phyloP scores from a whole-genome alignment of 2,888 invertebrate genomes.

The Metacarcinus magister region DNA sequence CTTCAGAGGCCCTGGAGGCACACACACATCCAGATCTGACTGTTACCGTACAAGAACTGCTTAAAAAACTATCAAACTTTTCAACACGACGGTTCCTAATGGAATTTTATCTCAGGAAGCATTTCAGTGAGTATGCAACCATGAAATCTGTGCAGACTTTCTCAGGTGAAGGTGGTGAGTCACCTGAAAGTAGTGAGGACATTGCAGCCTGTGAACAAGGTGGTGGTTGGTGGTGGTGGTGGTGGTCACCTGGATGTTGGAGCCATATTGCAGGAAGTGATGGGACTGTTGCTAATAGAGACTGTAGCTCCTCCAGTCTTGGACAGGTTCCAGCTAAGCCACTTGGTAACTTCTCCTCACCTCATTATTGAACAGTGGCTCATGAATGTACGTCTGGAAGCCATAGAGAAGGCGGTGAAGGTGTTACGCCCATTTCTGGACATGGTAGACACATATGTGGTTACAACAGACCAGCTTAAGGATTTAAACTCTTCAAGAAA shows the following conservation, averaged over 20 bases:
- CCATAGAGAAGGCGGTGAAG: slow-evolving; percentile 73
- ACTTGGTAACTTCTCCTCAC: slow-evolving; percentile 70
- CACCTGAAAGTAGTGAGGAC: slow-evolving; percentile 1
- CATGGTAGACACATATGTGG: slow-evolving; percentile 56
- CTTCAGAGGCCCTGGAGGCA: slow-evolving; percentile 62
- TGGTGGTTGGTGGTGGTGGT: neutral
- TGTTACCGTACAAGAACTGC: slow-evolving; percentile 18
- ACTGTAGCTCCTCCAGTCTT: slow-evolving; percentile 71
- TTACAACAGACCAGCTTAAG: neutral
- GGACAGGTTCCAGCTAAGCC: slow-evolving; percentile 76
- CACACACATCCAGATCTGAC: slow-evolving; percentile 48
- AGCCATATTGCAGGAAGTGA: slow-evolving; percentile 75
- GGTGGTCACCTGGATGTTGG: slow-evolving; percentile 43
- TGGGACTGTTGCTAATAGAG: slow-evolving; percentile 79
- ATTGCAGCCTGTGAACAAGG: neutral
- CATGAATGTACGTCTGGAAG: slow-evolving; percentile 78
- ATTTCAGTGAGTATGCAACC: neutral
- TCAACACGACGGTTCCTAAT: slow-evolving; percentile 74
- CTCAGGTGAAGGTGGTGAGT: neutral
- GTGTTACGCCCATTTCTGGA: slow-evolving; percentile 68
- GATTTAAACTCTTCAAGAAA: slow-evolving; percentile 14
- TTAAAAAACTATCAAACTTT: slow-evolving; percentile 61
- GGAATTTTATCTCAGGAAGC: slow-evolving; percentile 70
- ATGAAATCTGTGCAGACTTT: neutral
- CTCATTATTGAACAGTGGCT: slow-evolving; percentile 81